Percentiles rank a stretch among this genome's conserved stretches.
phyloP scores from a whole-genome alignment of 1,140 invertebrate genomes.

The Trichonephila clavipes region DNA sequence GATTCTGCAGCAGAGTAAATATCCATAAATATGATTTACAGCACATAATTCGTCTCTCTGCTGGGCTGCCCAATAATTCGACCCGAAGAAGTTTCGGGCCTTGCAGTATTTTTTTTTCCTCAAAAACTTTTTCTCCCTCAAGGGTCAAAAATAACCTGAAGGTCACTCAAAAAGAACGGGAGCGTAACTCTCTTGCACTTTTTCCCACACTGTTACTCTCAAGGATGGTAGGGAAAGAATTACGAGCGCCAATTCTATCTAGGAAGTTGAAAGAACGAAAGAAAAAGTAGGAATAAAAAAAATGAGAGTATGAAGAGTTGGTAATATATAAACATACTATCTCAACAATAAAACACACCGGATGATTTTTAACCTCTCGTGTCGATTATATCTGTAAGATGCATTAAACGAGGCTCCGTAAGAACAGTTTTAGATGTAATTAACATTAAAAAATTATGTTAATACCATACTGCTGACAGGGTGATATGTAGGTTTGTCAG shows the following conservation, averaged over 20 bases:
- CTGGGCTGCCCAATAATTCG: constrained; percentile 26
- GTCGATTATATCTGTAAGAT: constrained; percentile 35
- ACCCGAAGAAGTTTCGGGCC: not conserved
- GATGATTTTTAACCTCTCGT: not conserved
- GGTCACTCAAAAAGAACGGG: constrained; percentile 16
- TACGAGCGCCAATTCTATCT: constrained; percentile 24
- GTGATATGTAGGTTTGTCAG: not conserved
- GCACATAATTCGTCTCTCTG: constrained; percentile 40
- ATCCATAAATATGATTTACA: constrained; percentile 66
- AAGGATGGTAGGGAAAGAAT: constrained; percentile 24
- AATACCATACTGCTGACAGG: constrained; percentile 40
- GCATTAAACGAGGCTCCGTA: not conserved
- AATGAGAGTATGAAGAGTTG: not conserved
- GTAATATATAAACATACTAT: not conserved
- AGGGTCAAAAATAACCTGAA: constrained; percentile 7
- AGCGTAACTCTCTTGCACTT: not conserved
- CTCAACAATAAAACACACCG: not conserved
- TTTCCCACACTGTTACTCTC: constrained; percentile 43
- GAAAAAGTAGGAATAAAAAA: not conserved
- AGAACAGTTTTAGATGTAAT: constrained; percentile 16
- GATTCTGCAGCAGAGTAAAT: constrained; percentile 24
- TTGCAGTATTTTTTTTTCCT: not conserved
- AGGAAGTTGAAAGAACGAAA: not conserved
- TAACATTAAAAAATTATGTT: constrained; percentile 62
- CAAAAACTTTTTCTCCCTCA: not conserved